A percentile compares a stretch with the other conserved stretches of the same genome.
Conservation (phyloP, 2,888 invertebrate genomes). For the Nomada ferruginata region DNA sequence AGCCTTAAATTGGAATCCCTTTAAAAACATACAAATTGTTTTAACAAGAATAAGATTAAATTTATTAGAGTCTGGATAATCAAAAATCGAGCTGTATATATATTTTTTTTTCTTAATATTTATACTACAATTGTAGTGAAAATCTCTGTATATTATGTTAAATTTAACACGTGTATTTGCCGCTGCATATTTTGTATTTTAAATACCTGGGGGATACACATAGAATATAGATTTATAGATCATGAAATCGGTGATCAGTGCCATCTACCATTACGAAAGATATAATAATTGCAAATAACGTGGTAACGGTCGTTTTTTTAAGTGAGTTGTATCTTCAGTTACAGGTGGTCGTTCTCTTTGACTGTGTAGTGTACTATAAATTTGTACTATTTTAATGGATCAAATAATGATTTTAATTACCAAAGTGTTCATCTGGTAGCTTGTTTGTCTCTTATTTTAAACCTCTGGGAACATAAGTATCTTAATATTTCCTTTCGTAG, state of each 20-base stretch:
- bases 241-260: conserved; percentile 20
- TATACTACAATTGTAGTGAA: neutral
- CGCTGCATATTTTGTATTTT: neutral
- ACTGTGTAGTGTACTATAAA: neutral
- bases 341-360: conserved; percentile 47
- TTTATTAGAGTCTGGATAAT: neutral
- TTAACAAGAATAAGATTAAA: neutral
- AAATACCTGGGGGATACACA: neutral
- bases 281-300: conserved; percentile 37
- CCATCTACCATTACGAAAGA: conserved; percentile 27
- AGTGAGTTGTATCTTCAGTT: conserved; percentile 12
- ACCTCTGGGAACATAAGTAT: neutral
- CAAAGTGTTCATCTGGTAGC: neutral
- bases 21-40: neutral
- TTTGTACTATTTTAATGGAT: conserved; percentile 1
- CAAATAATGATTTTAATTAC: neutral
- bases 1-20: neutral
- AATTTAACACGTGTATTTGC: neutral
- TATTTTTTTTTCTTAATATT: neutral
- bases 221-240: neutral
- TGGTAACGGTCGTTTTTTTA: conserved; percentile 19
- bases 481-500: neutral
- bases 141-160: no score
- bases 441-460: no score
- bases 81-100: neutral